Conservation (phyloP, 2,797 vertebrate species). For the Sebastolobus altivelis region DNA sequence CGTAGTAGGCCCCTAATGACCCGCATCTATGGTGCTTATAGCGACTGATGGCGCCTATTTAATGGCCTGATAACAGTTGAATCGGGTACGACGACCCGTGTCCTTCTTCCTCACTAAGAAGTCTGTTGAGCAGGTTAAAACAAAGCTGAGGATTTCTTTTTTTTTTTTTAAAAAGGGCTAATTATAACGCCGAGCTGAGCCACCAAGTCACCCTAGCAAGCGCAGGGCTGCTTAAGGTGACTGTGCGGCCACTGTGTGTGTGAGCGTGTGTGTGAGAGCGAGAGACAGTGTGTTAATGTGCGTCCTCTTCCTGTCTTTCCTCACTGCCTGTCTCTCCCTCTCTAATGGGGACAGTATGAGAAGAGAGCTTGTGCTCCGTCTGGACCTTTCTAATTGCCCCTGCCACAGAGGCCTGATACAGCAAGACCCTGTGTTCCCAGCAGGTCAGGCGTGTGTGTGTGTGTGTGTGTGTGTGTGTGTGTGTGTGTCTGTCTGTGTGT, state of each 20-base stretch:
- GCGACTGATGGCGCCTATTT: too few relatives aligned
- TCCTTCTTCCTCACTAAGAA: not conserved
- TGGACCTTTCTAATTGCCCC: constrained; percentile 87
- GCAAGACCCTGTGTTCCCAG: constrained; percentile 88
- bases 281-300: constrained; percentile 46
- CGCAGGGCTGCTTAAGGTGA: constrained; percentile 42
- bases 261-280: constrained; percentile 15
- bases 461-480: constrained; percentile 48
- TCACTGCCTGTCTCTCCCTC: constrained; percentile 68
- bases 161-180: not conserved
- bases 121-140: constrained; percentile 32
- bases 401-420: constrained; percentile 85
- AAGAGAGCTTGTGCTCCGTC: constrained; percentile 85
- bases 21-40: too few relatives aligned
- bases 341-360: constrained; percentile 86
- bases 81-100: not conserved
- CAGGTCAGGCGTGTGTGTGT: constrained; percentile 93
- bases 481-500: constrained; percentile 80
- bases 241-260: constrained; percentile 23
- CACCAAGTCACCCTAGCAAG: constrained; percentile 46
- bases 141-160: not conserved
- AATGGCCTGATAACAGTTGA: too few relatives aligned
- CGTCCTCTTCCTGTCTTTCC: constrained; percentile 67
- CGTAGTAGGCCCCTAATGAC: too few relatives aligned
- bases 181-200: constrained; percentile 17